Evolutionary conservation across 2,888 invertebrate genomes (phyloP).

Genomic region (Drosophila paracracens): DNA sequence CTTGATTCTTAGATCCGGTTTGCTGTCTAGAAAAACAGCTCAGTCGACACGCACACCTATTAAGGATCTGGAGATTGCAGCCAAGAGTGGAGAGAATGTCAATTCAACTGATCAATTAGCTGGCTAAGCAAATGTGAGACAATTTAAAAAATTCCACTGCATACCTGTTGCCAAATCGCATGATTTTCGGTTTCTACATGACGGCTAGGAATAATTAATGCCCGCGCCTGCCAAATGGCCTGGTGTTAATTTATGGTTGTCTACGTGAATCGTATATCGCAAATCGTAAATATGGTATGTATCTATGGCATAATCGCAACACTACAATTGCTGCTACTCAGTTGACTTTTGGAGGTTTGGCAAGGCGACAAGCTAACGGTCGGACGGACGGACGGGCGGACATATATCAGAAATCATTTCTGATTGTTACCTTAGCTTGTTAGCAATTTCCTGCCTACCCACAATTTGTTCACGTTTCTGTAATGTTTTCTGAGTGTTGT

Average conservation of each 20-base stretch:
- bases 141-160: conserved; percentile 64
- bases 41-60: conserved; percentile 59
- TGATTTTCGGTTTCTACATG: conserved; percentile 12
- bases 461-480: conserved; percentile 28
- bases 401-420: conserved; percentile 52
- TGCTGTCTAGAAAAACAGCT: conserved; percentile 46
- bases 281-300: conserved; percentile 47
- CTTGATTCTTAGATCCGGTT: conserved; percentile 72
- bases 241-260: conserved; percentile 78
- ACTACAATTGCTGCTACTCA: conserved; percentile 41
- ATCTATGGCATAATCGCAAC: conserved; percentile 54
- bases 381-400: not conserved
- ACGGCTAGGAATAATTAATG: conserved; percentile 72
- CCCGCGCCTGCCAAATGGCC: conserved; percentile 53
- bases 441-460: conserved; percentile 70
- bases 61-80: conserved; percentile 53
- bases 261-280: conserved; percentile 50
- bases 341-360: conserved; percentile 51
- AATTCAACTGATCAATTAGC: conserved; percentile 57
- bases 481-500: conserved; percentile 13
- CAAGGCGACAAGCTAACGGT: conserved; percentile 24
- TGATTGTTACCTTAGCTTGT: conserved; percentile 63
- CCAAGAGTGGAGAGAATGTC: conserved; percentile 42
- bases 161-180: conserved; percentile 45
- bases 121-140: conserved; percentile 68